A percentile compares a stretch with the other conserved stretches of the same genome.
These are phyloP conservation scores for Falco naumanni DNA, from an alignment of 2,797 vertebrate genomes.

Conservation along the genomic window DNA sequence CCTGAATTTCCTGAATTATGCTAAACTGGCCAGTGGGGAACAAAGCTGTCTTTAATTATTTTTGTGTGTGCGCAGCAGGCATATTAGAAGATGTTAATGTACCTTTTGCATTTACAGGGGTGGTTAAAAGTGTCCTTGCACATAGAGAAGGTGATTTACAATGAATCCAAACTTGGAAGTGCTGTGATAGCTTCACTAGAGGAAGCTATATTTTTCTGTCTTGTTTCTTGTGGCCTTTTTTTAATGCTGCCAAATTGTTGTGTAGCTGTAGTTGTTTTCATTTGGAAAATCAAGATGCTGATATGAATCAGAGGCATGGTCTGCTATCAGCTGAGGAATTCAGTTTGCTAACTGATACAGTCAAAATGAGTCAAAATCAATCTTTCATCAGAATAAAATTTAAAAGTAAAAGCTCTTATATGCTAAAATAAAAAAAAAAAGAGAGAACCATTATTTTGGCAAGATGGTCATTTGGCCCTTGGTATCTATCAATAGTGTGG, in stretches of 20 bases:
- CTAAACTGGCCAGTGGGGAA: constrained; percentile 15
- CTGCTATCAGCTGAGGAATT: not conserved
- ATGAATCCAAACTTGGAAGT: not conserved
- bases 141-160: not conserved
- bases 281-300: not conserved
- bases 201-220: not conserved
- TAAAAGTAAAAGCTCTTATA: not conserved
- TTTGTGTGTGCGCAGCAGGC: constrained; percentile 4
- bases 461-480: not conserved
- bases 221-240: not conserved
- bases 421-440: not conserved
- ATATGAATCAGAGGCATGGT: not conserved
- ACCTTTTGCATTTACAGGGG: constrained; percentile 42
- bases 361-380: not conserved
- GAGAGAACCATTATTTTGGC: not conserved
- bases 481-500: not conserved
- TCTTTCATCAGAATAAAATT: not conserved
- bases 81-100: constrained; percentile 16
- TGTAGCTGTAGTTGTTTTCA: not conserved
- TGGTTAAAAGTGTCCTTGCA: constrained; percentile 44
- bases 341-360: not conserved
- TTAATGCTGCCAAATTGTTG: not conserved
- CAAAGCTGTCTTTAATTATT: constrained; percentile 34
- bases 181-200: not conserved
- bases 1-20: constrained; percentile 14